These are phyloP conservation scores for Hippocampus mohnikei DNA, from an alignment of 2,113 vertebrate genomes.

Conservation along the genomic window DNA sequence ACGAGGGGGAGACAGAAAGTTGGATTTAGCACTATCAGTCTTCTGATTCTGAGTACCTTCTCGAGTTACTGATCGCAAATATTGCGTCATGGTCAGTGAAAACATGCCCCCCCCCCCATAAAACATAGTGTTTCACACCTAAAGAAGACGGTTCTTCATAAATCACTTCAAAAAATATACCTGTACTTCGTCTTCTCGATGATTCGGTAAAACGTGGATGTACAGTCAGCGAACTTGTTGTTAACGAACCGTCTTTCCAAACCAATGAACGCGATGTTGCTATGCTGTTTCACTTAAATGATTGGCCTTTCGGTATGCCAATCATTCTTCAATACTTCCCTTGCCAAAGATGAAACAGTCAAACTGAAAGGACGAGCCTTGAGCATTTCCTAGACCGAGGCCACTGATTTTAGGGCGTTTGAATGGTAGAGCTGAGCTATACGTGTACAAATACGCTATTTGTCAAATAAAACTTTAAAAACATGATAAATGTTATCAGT, in stretches of 20 bases:
- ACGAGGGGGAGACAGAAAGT: not conserved
- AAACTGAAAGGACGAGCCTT: not conserved
- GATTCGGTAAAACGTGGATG: not conserved
- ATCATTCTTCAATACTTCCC: slow-evolving; percentile 24
- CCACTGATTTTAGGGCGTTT: too few relatives aligned
- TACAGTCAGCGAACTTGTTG: not conserved
- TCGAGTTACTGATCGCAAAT: not conserved
- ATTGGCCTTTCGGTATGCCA: slow-evolving; percentile 63
- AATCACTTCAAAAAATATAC: too few relatives aligned
- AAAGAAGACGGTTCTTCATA: not conserved
- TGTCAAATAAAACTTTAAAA: not conserved
- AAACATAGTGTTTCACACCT: not conserved
- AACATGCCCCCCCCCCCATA: not conserved
- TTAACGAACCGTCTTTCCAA: not conserved
- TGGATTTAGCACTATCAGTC: not conserved
- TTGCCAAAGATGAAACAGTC: slow-evolving; percentile 32
- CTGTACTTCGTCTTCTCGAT: not conserved
- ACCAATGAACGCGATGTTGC: slow-evolving; percentile 70
- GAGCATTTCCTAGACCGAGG: too few relatives aligned
- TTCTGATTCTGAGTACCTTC: not conserved
- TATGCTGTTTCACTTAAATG: slow-evolving; percentile 48
- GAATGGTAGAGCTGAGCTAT: too few relatives aligned
- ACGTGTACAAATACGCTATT: not conserved
- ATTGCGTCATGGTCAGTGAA: not conserved
- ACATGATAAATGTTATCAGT: too few relatives aligned